Percentiles rank a stretch among this genome's conserved stretches.
phyloP scores from a whole-genome alignment of 2,113 vertebrate species.

The Melanotaenia duboulayi region DNA sequence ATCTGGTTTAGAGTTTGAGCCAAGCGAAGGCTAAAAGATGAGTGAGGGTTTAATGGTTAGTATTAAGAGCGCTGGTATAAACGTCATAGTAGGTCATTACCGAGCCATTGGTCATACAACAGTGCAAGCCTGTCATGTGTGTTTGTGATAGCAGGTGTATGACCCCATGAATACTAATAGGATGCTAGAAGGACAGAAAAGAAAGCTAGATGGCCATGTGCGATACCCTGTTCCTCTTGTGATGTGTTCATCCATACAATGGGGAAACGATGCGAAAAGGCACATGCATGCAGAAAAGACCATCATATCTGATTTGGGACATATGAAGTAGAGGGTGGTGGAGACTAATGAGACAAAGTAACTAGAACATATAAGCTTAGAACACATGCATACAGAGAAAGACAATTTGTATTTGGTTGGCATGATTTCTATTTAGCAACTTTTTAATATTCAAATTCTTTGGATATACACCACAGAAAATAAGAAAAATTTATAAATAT shows the following conservation, averaged over 20 bases:
- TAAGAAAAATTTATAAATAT: too few species aligned
- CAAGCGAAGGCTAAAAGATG: conserved; percentile 55
- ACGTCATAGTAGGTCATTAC: conserved; percentile 34
- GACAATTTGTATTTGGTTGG: background rate
- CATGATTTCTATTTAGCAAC: too few species aligned
- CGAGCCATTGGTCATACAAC: conserved; percentile 20
- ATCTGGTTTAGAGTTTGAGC: conserved; percentile 41
- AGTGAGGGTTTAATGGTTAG: conserved; percentile 52
- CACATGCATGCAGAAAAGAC: background rate
- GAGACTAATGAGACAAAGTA: conserved; percentile 46
- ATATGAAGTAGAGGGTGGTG: conserved; percentile 19
- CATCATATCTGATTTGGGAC: conserved; percentile 6
- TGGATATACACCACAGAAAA: too few species aligned
- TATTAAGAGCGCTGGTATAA: conserved; percentile 32
- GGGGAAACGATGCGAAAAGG: conserved; percentile 17
- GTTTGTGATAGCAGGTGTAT: conserved; percentile 31
- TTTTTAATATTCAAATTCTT: too few species aligned
- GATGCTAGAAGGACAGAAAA: conserved; percentile 7
- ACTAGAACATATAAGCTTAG: conserved; percentile 18
- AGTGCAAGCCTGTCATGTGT: conserved; percentile 29
- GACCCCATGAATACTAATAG: conserved; percentile 66
- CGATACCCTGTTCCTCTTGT: conserved; percentile 28
- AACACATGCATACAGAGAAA: conserved; percentile 10
- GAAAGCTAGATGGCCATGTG: conserved; percentile 31
- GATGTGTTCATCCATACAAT: conserved; percentile 45